Conservation (phyloP, 2,888 invertebrate species). For the Trichogramma evanescens region DNA sequence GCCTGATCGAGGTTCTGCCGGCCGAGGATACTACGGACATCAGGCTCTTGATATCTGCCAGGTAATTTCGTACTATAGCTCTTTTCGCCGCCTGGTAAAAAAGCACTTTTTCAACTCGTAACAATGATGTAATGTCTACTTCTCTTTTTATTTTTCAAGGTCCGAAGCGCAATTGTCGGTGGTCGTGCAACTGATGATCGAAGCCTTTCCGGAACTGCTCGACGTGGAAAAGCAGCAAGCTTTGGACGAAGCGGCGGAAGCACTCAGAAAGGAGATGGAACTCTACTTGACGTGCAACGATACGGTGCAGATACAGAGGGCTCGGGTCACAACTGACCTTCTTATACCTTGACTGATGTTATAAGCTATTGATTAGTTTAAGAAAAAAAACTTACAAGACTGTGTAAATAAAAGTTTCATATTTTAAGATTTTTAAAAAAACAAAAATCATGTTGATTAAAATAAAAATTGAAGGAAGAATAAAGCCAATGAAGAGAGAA, state of each 20-base stretch:
- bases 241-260: constrained; percentile 29
- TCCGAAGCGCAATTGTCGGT: constrained; percentile 33
- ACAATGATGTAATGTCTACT: neutral
- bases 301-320: constrained; percentile 29
- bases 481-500: neutral
- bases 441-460: neutral
- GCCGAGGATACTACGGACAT: constrained; percentile 20
- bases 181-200: constrained; percentile 30
- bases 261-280: constrained; percentile 34
- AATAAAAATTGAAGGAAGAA: neutral
- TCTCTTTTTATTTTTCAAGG: constrained; percentile 22
- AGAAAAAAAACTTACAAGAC: neutral
- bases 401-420: neutral
- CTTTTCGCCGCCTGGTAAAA: neutral
- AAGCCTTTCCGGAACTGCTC: constrained; percentile 30
- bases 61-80: constrained; percentile 25
- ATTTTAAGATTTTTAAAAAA: neutral
- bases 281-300: constrained; percentile 29
- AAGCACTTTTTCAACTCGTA: neutral
- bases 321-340: constrained; percentile 36
- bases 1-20: constrained; percentile 34
- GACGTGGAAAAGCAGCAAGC: constrained; percentile 24
- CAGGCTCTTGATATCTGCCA: constrained; percentile 30
- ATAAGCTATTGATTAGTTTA: neutral
- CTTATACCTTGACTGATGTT: constrained; percentile 31